Evolutionary conservation across 2,113 vertebrate species (phyloP).

Genomic region (Atlantisia rogersi): DNA sequence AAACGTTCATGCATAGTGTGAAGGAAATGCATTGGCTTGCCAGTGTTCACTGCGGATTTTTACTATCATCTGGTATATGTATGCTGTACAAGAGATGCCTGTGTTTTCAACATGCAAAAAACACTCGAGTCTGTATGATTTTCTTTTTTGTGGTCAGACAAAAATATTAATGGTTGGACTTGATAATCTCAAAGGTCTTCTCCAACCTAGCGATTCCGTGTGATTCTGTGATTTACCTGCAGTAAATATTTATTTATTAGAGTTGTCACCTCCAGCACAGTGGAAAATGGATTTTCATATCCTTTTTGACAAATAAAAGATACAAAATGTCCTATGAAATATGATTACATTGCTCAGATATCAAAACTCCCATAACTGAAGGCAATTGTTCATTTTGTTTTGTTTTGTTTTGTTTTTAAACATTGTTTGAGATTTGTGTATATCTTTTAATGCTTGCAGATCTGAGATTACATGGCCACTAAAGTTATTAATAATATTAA

Average conservation of each 20-base stretch:
- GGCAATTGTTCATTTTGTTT: not conserved
- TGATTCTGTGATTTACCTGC: not conserved
- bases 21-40: constrained; percentile 24
- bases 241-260: not conserved
- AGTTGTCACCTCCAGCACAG: not conserved
- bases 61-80: not conserved
- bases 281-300: constrained; percentile 12
- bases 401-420: not conserved
- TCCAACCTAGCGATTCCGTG: too few relatives aligned
- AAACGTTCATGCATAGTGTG: constrained; percentile 21
- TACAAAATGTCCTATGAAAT: not conserved
- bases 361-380: not conserved
- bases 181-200: too few relatives aligned
- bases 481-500: not conserved
- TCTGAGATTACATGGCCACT: not conserved
- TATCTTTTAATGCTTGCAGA: not conserved
- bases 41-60: constrained; percentile 20
- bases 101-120: not conserved
- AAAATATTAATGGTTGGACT: not conserved
- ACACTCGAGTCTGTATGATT: not conserved
- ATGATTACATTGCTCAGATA: not conserved
- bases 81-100: not conserved
- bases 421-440: not conserved
- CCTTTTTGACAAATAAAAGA: not conserved
- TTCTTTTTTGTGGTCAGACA: not conserved